Percentiles rank a stretch among this genome's conserved stretches.
These are phyloP conservation scores for Antigone vipio DNA, from an alignment of 2,113 vertebrate genomes.

Conservation along the genomic window DNA sequence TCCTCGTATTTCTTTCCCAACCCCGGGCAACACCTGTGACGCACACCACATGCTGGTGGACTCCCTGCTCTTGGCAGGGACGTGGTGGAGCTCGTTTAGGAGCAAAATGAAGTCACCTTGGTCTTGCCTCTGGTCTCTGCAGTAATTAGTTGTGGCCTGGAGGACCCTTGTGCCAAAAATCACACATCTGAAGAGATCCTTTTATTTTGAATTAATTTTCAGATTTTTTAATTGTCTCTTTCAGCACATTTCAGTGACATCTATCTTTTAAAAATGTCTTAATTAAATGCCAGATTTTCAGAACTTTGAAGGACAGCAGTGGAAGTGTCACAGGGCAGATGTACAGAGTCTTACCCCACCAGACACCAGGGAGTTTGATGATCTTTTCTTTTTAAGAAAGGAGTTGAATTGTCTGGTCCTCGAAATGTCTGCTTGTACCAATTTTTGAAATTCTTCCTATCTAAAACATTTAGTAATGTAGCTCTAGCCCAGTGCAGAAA, in stretches of 20 bases:
- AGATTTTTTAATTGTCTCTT: conserved; percentile 15
- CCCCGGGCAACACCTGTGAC: not conserved
- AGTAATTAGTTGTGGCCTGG: not conserved
- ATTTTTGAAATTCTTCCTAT: not conserved
- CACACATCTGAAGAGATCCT: not conserved
- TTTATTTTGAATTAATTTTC: conserved; percentile 27
- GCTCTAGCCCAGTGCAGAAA: not conserved
- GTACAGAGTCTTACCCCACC: not conserved
- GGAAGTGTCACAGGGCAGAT: not conserved
- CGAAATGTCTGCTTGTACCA: not conserved
- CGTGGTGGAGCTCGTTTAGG: not conserved
- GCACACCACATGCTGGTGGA: not conserved
- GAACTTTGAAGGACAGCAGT: not conserved
- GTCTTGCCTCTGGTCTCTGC: not conserved
- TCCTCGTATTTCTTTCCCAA: not conserved
- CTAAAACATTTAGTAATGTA: not conserved
- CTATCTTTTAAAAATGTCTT: not conserved
- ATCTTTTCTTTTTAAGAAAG: not conserved
- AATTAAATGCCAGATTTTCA: not conserved
- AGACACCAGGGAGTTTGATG: not conserved
- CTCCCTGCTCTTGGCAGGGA: not conserved
- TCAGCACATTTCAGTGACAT: not conserved
- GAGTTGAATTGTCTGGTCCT: not conserved
- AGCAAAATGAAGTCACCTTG: not conserved
- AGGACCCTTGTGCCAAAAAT: not conserved